Percentiles rank a stretch among this genome's conserved stretches.
Evolutionary conservation across 2,113 vertebrate species (phyloP).

Genomic region (Sarotherodon lohbergeri): DNA sequence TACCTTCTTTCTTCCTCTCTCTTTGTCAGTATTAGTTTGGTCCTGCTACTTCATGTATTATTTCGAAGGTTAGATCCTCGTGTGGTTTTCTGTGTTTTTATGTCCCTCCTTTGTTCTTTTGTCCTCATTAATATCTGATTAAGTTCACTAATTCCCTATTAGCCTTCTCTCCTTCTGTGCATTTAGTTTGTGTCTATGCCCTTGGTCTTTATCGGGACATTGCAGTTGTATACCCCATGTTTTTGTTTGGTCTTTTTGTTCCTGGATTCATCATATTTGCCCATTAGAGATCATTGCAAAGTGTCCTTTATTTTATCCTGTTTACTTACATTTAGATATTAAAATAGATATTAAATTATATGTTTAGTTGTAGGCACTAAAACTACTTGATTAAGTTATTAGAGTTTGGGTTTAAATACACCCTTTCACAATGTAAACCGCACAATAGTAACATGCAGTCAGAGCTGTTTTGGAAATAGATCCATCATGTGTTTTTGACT

Average conservation of each 20-base stretch:
- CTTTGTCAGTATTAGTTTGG: not conserved
- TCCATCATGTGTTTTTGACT: not conserved
- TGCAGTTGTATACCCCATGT: not conserved
- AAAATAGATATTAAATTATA: not conserved
- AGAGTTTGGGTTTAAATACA: not conserved
- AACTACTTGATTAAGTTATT: not conserved
- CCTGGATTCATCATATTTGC: not conserved
- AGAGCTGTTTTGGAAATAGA: not conserved
- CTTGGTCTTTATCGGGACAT: not conserved
- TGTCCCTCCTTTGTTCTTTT: not conserved
- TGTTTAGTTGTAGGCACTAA: not conserved
- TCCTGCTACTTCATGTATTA: not conserved
- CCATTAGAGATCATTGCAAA: not conserved
- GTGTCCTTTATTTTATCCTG: not conserved
- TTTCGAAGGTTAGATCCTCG: not conserved
- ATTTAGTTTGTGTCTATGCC: not conserved
- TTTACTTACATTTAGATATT: not conserved
- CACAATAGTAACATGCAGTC: not conserved
- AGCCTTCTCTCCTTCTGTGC: not conserved
- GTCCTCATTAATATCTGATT: not conserved
- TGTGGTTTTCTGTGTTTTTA: not conserved
- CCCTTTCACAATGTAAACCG: not conserved
- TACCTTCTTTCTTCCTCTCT: not conserved
- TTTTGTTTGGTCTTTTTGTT: not conserved
- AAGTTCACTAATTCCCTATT: not conserved